Evolutionary conservation across 2,113 vertebrate genomes (phyloP), one percentile per base, ranked within the genome.

Genomic region (Corythornis vintsioides): DNA sequence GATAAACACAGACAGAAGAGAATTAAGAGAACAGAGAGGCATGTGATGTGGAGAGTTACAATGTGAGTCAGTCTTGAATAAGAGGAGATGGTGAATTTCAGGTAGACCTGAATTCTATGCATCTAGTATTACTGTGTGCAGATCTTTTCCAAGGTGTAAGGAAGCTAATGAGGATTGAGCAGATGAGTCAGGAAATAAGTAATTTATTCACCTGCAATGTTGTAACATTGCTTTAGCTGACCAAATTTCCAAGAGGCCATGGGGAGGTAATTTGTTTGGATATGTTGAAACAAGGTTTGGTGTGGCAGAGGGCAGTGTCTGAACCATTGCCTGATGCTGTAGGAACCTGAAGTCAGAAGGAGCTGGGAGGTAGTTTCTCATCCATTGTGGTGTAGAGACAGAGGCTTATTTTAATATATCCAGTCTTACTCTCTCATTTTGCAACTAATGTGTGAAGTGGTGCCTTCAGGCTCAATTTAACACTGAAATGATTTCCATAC

Each of bases 391-490:
- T 71, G 12, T 59, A 48, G 20, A 86, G 42, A 38, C 47, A 47
- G 38, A 28, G 6, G 14, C 53, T 82, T 84, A 55, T 87, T 82
- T 85, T 88, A 12, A 52, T 77, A 22, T 56, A 42, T 33, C 15
- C 9, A 35, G 1, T 73, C 21, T 77, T 74, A 52, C 0, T 0
- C 13, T 84, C 9, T 40, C 4, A 3, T 69, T 8, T 7, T 63
- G n/a, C 47, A 92, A 74, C 74, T 43, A 35, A 38, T 25, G 47
- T 33, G 31, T 45, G 53, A 75, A 85, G 45, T 19, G 7, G 9
- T 64, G 31, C 29, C 61, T 81, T 64, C 28, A 35, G 38, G 15
- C 71, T 93, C 33, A 24, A 12, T 74, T 77, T 75, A 81, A 33
- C 8, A 0, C 38, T 78, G 65, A 13, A 81, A 56, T 72, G 21